Percentiles rank a stretch among this genome's conserved stretches.
phyloP scores from a whole-genome alignment of 2,888 invertebrate species.

The Drosophila differens region DNA sequence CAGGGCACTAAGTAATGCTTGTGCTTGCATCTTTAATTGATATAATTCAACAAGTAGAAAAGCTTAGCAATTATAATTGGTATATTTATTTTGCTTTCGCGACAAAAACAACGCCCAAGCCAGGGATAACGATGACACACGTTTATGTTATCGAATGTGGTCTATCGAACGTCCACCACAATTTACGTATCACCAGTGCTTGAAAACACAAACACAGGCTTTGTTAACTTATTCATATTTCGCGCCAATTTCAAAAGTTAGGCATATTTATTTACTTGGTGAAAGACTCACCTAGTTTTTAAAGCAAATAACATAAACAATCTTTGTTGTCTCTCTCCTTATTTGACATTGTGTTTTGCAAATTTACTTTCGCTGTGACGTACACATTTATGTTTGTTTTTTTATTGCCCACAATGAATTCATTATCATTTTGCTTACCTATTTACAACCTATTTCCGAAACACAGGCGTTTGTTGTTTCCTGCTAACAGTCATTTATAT shows the following conservation, averaged over 20 bases:
- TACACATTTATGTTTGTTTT: conserved; percentile 10
- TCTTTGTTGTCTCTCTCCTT: background rate
- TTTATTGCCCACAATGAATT: conserved; percentile 24
- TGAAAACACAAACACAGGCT: background rate
- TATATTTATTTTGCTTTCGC: background rate
- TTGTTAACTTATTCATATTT: background rate
- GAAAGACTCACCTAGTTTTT: background rate
- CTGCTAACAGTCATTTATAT: conserved; percentile 48
- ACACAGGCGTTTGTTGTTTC: conserved; percentile 38
- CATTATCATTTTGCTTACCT: conserved; percentile 21
- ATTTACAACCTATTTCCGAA: conserved; percentile 46
- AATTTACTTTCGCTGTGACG: conserved; percentile 20
- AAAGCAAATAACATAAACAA: background rate
- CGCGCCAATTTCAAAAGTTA: conserved; percentile 16
- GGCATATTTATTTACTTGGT: background rate
- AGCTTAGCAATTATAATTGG: background rate
- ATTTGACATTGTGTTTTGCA: conserved; percentile 6
- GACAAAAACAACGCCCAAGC: conserved; percentile 55
- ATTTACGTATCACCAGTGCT: background rate
- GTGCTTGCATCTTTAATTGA: conserved; percentile 37
- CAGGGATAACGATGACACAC: conserved; percentile 13
- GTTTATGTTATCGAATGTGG: conserved; percentile 8
- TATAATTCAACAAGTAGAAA: conserved; percentile 7
- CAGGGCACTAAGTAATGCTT: conserved; percentile 28
- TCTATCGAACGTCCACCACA: conserved; percentile 22